Conservation (phyloP, 2,113 vertebrate genomes). For the Megaleporinus macrocephalus region DNA sequence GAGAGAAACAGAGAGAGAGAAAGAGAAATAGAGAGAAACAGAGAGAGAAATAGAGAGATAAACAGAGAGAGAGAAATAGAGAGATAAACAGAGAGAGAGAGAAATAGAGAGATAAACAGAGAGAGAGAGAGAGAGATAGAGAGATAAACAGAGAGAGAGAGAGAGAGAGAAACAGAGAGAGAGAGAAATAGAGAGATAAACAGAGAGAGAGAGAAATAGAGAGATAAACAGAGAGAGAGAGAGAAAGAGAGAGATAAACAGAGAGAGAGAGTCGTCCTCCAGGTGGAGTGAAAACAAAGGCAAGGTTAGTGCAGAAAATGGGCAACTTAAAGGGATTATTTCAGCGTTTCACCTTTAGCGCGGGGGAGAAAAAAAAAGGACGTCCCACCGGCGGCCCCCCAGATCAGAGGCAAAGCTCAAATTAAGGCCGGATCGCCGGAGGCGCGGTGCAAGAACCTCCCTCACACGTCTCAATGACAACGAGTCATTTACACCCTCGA, state of each 20-base stretch:
- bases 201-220: neutral
- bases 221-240: conserved; percentile 22
- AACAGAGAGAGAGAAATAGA: neutral
- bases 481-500: conserved; percentile 44
- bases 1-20: too few species aligned
- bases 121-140: too few species aligned
- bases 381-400: conserved; percentile 45
- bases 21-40: neutral
- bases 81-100: neutral
- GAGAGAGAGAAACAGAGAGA: neutral
- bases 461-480: conserved; percentile 55
- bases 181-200: neutral
- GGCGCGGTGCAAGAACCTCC: conserved; percentile 36
- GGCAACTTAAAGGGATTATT: conserved; percentile 56
- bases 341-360: conserved; percentile 56
- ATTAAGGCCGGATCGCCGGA: conserved; percentile 54
- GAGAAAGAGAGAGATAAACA: conserved; percentile 20
- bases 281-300: conserved; percentile 32
- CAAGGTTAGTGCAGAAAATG: conserved; percentile 52
- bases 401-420: conserved; percentile 57
- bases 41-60: neutral
- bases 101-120: conserved; percentile 1
- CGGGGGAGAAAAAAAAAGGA: conserved; percentile 1
- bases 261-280: conserved; percentile 40
- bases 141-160: too few species aligned